Percentiles rank a stretch among this genome's conserved stretches.
These are phyloP conservation scores for Baryphthengus martii DNA, from an alignment of 2,113 vertebrate species.

Conservation along the genomic window DNA sequence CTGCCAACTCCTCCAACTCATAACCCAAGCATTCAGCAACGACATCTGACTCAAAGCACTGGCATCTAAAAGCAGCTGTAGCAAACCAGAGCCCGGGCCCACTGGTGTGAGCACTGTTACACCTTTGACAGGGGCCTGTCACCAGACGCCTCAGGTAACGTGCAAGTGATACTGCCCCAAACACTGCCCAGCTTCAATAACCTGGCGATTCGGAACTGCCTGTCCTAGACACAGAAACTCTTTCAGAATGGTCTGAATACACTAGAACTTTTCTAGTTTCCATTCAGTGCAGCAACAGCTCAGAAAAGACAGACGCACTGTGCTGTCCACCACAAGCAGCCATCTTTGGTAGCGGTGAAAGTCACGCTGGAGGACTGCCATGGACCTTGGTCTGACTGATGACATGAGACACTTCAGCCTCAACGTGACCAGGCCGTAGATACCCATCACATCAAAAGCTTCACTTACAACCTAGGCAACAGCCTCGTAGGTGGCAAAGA, in stretches of 20 bases:
- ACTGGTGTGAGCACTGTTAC: accelerated
- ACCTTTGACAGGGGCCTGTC: background rate
- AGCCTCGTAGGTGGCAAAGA: background rate
- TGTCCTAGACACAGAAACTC: background rate
- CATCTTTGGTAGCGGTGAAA: background rate
- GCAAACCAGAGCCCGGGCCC: background rate
- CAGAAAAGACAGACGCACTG: background rate
- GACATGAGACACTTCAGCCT: background rate
- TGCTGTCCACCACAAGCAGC: background rate
- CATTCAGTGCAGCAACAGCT: background rate
- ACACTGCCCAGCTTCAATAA: background rate
- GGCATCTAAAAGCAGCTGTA: background rate
- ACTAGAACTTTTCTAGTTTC: background rate
- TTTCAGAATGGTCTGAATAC: background rate
- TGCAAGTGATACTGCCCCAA: background rate
- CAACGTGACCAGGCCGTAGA: accelerated
- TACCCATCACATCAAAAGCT: background rate
- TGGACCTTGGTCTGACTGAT: background rate
- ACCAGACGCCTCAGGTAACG: background rate
- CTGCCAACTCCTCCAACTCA: background rate
- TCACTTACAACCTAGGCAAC: background rate
- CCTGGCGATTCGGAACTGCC: accelerated
- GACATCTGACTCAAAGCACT: background rate
- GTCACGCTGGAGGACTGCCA: background rate
- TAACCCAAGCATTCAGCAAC: background rate